These are phyloP conservation scores for Coleophora flavipennella DNA, from an alignment of 2,888 invertebrate species.

Conservation along the genomic window DNA sequence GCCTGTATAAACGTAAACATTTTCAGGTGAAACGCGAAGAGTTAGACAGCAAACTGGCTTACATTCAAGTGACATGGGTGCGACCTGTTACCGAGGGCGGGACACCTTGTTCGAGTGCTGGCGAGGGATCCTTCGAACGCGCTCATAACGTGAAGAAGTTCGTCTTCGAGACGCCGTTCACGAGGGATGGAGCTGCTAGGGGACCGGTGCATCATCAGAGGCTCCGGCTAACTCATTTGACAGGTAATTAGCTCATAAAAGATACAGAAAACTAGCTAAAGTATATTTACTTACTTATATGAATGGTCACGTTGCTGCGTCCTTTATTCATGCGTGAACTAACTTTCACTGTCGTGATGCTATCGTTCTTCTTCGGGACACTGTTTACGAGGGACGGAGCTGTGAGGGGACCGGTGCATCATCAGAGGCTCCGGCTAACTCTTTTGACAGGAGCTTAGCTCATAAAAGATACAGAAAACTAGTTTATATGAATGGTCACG, in stretches of 20 bases:
- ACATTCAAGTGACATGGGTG: conserved; percentile 97
- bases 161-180: conserved; percentile 96
- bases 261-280: too few relatives aligned
- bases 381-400: conserved; percentile 92
- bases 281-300: too few relatives aligned
- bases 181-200: conserved; percentile 83
- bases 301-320: too few relatives aligned
- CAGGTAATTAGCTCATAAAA: conserved; percentile 70
- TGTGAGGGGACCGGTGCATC: conserved; percentile 84
- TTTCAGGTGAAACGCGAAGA: conserved; percentile 82
- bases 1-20: too few relatives aligned
- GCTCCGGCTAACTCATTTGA: conserved; percentile 91
- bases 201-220: conserved; percentile 91
- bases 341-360: too few relatives aligned
- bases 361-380: conserved; percentile 96
- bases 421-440: conserved; percentile 93
- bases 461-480: too few relatives aligned
- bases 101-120: conserved; percentile 75
- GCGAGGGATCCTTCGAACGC: conserved; percentile 89
- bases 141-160: conserved; percentile 92
- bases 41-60: conserved; percentile 87
- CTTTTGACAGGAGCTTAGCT: conserved; percentile 83
- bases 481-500: too few relatives aligned
- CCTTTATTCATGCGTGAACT: too few relatives aligned
- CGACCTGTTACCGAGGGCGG: conserved; percentile 91